Evolutionary conservation across 1,140 invertebrate species (phyloP).

Genomic region (Drosophila athabasca): DNA sequence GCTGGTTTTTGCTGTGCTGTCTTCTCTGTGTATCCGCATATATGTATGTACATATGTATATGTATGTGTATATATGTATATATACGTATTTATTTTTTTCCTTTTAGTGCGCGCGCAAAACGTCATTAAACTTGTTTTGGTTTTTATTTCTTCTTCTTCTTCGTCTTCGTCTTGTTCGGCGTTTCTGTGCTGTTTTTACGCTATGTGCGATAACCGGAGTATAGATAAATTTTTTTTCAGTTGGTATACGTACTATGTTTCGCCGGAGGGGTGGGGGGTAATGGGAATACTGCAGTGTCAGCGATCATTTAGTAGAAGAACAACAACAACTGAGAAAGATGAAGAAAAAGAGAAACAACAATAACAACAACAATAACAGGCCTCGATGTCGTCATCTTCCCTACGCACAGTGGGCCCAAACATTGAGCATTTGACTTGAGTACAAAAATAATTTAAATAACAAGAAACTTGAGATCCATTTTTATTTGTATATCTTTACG

Average conservation of each 20-base stretch:
- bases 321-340: constrained; percentile 25
- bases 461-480: not conserved
- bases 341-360: constrained; percentile 32
- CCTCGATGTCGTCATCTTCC: constrained; percentile 67
- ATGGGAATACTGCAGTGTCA: constrained; percentile 27
- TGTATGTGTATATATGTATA: constrained; percentile 21
- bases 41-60: constrained; percentile 8
- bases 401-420: constrained; percentile 41
- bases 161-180: constrained; percentile 22
- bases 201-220: constrained; percentile 54
- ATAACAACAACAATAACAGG: no score
- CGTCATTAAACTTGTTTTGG: constrained; percentile 83
- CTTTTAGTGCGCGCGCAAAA: constrained; percentile 71
- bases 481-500: not conserved
- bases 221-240: constrained; percentile 59
- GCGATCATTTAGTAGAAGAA: constrained; percentile 5
- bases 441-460: not conserved
- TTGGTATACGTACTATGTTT: constrained; percentile 58
- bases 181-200: constrained; percentile 65
- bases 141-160: constrained; percentile 69
- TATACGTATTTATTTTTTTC: constrained; percentile 13
- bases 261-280: not conserved
- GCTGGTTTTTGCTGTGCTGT: constrained; percentile 20
- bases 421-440: not conserved
- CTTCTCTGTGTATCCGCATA: constrained; percentile 1